Conservation (phyloP, 2,113 vertebrate species). For the Numenius arquata region DNA sequence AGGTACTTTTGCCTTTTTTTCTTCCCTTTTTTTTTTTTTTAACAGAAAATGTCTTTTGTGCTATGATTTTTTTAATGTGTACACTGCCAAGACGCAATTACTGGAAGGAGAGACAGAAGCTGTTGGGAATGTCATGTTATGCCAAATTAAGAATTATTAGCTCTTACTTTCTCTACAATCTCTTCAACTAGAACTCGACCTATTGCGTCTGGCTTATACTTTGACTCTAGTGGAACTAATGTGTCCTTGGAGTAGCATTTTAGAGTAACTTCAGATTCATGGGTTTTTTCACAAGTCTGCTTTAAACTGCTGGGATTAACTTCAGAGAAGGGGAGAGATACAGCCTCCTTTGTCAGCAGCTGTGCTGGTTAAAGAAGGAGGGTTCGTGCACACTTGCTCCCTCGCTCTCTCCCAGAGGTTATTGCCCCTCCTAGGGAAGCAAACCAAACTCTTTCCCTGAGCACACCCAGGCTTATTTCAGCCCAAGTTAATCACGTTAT, state of each 20-base stretch:
- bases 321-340: constrained; percentile 30
- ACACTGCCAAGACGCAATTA: neutral
- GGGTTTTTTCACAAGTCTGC: neutral
- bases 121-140: constrained; percentile 39
- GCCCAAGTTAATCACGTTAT: neutral
- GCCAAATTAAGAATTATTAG: constrained; percentile 60
- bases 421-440: neutral
- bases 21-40: too few species aligned
- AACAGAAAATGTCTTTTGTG: neutral
- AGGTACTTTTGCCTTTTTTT: neutral
- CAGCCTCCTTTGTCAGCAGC: constrained; percentile 37
- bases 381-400: neutral
- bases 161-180: constrained; percentile 34
- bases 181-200: constrained; percentile 5
- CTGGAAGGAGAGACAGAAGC: constrained; percentile 17
- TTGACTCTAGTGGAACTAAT: constrained; percentile 55
- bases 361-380: neutral
- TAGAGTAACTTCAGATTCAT: constrained; percentile 36
- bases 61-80: neutral
- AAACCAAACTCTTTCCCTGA: neutral
- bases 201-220: constrained; percentile 8
- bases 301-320: constrained; percentile 50
- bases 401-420: neutral
- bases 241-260: constrained; percentile 51
- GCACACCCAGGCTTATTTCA: neutral